Conservation (phyloP, 2,888 invertebrate genomes). For the Drosophila algonquin region DNA sequence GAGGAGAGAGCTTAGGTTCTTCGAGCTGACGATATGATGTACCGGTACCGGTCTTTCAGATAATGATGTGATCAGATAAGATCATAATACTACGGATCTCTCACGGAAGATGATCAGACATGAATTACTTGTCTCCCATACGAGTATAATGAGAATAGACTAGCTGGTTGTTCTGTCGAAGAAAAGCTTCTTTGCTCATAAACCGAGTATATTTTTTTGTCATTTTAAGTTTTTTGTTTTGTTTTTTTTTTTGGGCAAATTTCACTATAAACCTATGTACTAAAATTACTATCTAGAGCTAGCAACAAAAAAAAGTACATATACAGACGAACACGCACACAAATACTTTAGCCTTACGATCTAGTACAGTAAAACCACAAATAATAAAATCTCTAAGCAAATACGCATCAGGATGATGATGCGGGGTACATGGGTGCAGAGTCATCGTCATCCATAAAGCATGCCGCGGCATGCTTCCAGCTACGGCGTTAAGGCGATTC, state of each 20-base stretch:
- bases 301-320: slow-evolving; percentile 55
- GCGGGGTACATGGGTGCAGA: slow-evolving; percentile 7
- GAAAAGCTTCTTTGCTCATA: slow-evolving; percentile 27
- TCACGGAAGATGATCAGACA: no score
- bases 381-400: slow-evolving; percentile 45
- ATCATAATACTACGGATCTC: no score
- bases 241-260: slow-evolving; percentile 29
- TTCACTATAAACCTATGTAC: slow-evolving; percentile 49
- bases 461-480: slow-evolving; percentile 69
- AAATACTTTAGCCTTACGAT: slow-evolving; percentile 21
- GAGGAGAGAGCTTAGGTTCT: slow-evolving; percentile 4
- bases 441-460: slow-evolving; percentile 65
- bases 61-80: no score
- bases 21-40: neutral
- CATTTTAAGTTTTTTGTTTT: neutral
- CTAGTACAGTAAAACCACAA: slow-evolving; percentile 15
- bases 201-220: slow-evolving; percentile 34
- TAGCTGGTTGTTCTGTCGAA: neutral
- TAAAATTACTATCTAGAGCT: slow-evolving; percentile 56
- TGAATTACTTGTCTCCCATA: neutral
- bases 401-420: slow-evolving; percentile 30
- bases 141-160: neutral
- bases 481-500: slow-evolving; percentile 75
- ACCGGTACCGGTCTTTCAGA: neutral
- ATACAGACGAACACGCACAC: slow-evolving; percentile 40